Base-by-base conservation (phyloP, 2,888 invertebrate genomes). In the Drosophila mimetica region DNA sequence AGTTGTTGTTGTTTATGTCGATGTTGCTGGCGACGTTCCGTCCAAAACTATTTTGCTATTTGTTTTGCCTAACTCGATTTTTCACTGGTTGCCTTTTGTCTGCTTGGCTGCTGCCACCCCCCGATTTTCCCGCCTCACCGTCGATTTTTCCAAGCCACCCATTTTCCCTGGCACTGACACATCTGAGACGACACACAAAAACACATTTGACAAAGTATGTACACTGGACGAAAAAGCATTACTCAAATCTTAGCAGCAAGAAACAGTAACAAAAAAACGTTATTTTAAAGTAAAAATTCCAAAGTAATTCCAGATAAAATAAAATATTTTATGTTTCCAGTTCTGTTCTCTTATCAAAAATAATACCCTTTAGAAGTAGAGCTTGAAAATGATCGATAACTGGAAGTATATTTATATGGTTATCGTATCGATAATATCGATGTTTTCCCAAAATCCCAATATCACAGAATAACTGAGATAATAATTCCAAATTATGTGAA, bases 61-160 rank as follows among this genome's bases (percentile, higher is more conserved):
- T 84, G 87, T 84, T 84, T 84, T 84, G 82, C 82, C 87, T 79
- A 86, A 83, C 83, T 84, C 85, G 79, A 84, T 81, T 84, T 84
- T 84, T 86, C 87, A 84, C 82, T 86, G 82, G 86, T 76, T 84
- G 84, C 76, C 84, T 78, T 83, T 79, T 79, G 80, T 86, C 83
- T 86, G 84, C 75, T 75, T 76, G 78, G 65, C 64, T 86, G 63
- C 51, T 44, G n/a, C 30, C 64, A 30, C 14, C 36, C 28, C 58
- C 13, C 44, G 14, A 22, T 28, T 37, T 34, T 13, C 22, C 42
- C 36, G 8, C 22, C 25, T 25, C 7, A 25, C 36, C 37, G 9
- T 14, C 41, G 32, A 32, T 34, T 32, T 18, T 18, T 41, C 14
- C 13, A 14, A n/a, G 14, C 18, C 20, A 18, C 16, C 57, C 37